phyloP scores from a whole-genome alignment of 2,113 vertebrate species.

The Platanista minor region DNA sequence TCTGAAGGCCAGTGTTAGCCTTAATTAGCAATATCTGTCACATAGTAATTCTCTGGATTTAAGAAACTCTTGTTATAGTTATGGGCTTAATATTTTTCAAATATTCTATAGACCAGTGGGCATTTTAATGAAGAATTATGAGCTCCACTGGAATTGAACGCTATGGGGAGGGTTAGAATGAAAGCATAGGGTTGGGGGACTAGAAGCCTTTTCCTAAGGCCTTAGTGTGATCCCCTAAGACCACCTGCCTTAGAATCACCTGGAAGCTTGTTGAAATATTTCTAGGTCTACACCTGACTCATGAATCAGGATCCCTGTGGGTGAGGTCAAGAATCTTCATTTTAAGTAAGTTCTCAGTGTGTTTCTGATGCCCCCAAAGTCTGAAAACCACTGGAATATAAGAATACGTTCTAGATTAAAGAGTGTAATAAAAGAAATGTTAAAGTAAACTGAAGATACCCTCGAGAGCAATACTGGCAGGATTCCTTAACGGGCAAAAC shows the following conservation, averaged over 20 bases:
- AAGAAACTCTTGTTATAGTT: slow-evolving; percentile 1
- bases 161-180: background rate
- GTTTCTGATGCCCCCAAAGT: background rate
- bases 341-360: background rate
- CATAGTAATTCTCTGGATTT: background rate
- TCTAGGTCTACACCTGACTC: background rate
- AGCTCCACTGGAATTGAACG: background rate
- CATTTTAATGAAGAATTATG: slow-evolving; percentile 11
- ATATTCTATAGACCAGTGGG: background rate
- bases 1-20: background rate
- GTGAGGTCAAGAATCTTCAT: background rate
- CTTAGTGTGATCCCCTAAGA: background rate
- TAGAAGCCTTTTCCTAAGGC: background rate
- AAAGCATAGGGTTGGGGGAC: background rate
- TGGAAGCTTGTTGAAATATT: background rate
- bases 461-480: background rate
- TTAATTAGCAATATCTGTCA: slow-evolving; percentile 8
- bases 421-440: background rate
- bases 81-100: background rate
- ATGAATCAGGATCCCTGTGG: background rate
- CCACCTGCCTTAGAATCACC: background rate
- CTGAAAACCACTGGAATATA: background rate
- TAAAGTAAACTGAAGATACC: background rate
- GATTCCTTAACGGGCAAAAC: background rate
- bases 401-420: background rate